Evolutionary conservation across 2,888 invertebrate species (phyloP), one percentile per base, ranked within the genome.

Genomic region (Xylota sylvarum): DNA sequence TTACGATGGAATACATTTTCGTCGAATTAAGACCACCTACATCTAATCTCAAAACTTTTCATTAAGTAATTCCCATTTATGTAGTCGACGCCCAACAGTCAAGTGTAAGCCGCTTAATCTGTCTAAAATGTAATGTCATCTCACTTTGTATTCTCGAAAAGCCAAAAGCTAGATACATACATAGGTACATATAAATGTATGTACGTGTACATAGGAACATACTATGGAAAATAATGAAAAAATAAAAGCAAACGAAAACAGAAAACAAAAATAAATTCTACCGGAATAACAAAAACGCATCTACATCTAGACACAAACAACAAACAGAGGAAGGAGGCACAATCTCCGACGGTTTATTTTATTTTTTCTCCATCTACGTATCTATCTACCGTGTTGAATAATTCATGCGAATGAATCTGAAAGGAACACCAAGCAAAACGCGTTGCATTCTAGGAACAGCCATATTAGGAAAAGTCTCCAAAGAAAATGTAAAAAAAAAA

Each of bases 331-430:
- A 35, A 32, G 52, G 73, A 52, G 65, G 27, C 7, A 10, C 30
- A 67, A 67, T 70, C 35, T 55, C 48, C 58, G 40, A 55, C 40
- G 27, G n/a, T 55, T 32, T 17, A 27, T 55, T 55, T 32, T 17
- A 27, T 55, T 27, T n/a, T 40, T 58, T 35, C 60, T 65, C 27
- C 35, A 12, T 35, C 60, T 65, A 19, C 35, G 9, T 27, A 50
- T 55, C 64, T 27, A 50, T 55, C 64, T 37, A 67, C 48, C 55
- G 69, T 69, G 48, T 78, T 84, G 84, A 84, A 84, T 84, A 79
- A 84, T 84, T 84, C 74, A 84, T 84, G 74, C 48, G 62, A 56
- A 78, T 62, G 70, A 60, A 70, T 76, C 58, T 23, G 30, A 69
- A 78, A 77, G 69, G 40, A 69, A 79, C 40, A 55, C 50, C 56